These are phyloP conservation scores for Chymomyza caudatula DNA, from an alignment of 2,888 invertebrate species.

Conservation along the genomic window DNA sequence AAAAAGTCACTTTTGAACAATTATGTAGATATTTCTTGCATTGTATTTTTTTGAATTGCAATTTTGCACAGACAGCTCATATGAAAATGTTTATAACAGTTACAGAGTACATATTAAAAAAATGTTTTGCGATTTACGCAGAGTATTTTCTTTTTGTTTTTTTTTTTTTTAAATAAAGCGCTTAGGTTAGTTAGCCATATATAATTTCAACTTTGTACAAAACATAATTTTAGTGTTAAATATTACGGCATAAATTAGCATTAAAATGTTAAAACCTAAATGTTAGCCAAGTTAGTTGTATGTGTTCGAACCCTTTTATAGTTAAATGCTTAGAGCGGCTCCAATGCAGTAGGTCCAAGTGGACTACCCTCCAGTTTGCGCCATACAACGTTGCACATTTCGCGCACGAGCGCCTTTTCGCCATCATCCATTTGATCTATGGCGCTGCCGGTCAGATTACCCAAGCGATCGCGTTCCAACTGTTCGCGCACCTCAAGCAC, in stretches of 20 bases:
- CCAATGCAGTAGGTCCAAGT: slow-evolving; percentile 77
- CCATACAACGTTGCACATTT: slow-evolving; percentile 98
- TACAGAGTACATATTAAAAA: neutral
- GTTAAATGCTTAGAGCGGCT: slow-evolving; percentile 65
- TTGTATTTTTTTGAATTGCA: slow-evolving; percentile 36
- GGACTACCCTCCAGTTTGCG: slow-evolving; percentile 92
- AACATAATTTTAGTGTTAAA: slow-evolving; percentile 48
- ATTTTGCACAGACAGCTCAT: slow-evolving; percentile 20
- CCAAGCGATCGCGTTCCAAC: slow-evolving; percentile 85
- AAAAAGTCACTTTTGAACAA: neutral
- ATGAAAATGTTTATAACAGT: slow-evolving; percentile 38
- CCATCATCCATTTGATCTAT: slow-evolving; percentile 87
- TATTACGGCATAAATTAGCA: slow-evolving; percentile 30
- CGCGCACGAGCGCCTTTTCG: slow-evolving; percentile 94
- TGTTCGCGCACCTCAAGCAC: slow-evolving; percentile 94
- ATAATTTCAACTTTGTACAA: slow-evolving; percentile 66
- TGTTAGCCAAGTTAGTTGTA: slow-evolving; percentile 24
- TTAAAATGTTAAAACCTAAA: slow-evolving; percentile 31
- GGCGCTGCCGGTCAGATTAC: slow-evolving; percentile 70
- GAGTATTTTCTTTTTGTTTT: slow-evolving; percentile 16
- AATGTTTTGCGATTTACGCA: neutral
- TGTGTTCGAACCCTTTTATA: neutral
- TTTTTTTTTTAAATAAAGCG: slow-evolving; percentile 44
- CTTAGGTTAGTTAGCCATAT: slow-evolving; percentile 56
- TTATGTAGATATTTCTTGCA: slow-evolving; percentile 44